Conservation (phyloP, 2,797 vertebrate genomes). For the Hydrophis major region DNA sequence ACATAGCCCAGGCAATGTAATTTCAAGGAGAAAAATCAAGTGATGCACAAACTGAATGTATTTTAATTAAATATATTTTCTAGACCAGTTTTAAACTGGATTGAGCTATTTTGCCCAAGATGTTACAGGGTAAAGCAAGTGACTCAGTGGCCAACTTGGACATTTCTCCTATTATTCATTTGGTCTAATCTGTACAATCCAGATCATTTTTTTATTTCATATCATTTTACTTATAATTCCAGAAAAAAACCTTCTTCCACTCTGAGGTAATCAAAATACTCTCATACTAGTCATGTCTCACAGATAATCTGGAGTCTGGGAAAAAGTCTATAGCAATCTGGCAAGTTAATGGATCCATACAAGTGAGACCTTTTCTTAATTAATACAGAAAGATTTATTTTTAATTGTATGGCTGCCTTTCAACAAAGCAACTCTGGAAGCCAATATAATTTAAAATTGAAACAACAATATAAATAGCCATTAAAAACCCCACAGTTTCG, state of each 20-base stretch:
- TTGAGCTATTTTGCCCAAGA: background rate
- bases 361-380: background rate
- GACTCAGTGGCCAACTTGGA: background rate
- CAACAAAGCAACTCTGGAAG: background rate
- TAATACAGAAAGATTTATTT: background rate
- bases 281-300: background rate
- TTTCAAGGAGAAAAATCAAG: background rate
- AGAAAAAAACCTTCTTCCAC: background rate
- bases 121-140: background rate
- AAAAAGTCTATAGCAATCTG: background rate
- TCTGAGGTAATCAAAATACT: background rate
- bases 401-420: background rate
- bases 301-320: background rate
- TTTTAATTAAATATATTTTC: background rate
- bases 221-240: background rate
- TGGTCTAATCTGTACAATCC: background rate
- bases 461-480: background rate
- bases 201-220: background rate
- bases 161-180: background rate
- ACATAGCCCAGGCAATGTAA: background rate
- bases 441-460: background rate
- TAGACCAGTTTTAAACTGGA: background rate
- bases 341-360: background rate
- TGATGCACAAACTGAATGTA: background rate
- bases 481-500: background rate